These are phyloP conservation scores for Morbakka virulenta DNA, from an alignment of 30 jellyfish, hydroid and myxozoan species.

Conservation along the genomic window DNA sequence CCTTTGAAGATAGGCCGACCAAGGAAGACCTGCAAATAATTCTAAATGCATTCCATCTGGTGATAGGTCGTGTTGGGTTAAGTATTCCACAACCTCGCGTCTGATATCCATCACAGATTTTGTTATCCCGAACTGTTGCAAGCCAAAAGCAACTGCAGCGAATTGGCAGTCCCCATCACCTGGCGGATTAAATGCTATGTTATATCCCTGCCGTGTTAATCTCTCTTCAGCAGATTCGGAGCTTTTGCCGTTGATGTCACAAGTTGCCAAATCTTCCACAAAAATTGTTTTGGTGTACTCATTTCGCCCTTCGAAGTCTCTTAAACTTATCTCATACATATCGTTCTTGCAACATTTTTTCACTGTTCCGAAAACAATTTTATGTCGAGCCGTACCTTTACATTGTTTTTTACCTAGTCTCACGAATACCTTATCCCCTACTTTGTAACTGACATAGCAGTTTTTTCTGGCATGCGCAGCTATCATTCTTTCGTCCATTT, in stretches of 20 bases:
- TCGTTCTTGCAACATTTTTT: background rate
- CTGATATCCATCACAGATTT: background rate
- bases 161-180: conserved; percentile 1
- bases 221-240: no score
- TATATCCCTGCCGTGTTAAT: conserved; percentile 3
- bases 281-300: background rate
- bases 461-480: background rate
- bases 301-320: background rate
- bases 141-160: background rate
- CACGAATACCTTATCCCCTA: background rate
- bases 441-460: background rate
- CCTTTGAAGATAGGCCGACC: background rate
- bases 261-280: conserved; percentile 12
- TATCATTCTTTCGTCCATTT: background rate
- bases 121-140: background rate
- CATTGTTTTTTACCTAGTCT: background rate
- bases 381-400: background rate
- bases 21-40: background rate
- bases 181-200: conserved; percentile 6
- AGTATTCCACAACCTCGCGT: background rate
- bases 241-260: background rate
- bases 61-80: background rate
- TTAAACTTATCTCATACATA: background rate
- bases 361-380: background rate
- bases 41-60: background rate